Conservation (phyloP, 2,797 vertebrate genomes). For the Clarias laeviceps region DNA sequence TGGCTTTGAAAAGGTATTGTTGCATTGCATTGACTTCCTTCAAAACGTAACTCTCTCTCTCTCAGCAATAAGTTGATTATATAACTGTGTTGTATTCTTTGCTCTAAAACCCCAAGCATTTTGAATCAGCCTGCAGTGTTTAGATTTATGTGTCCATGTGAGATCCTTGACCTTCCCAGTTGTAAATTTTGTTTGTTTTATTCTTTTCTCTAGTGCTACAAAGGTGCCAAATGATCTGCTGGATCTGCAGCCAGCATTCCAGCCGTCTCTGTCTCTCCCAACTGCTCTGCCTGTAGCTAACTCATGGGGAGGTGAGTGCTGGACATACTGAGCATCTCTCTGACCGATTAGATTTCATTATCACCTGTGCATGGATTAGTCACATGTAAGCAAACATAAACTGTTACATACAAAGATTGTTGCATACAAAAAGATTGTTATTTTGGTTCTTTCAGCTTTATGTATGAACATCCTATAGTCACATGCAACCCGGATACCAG, state of each 20-base stretch:
- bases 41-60: not conserved
- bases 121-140: conserved; percentile 41
- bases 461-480: not conserved
- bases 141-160: conserved; percentile 40
- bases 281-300: conserved; percentile 79
- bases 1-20: not conserved
- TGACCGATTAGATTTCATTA: not conserved
- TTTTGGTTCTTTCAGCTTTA: not conserved
- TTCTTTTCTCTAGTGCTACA: conserved; percentile 77
- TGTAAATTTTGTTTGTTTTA: conserved; percentile 33
- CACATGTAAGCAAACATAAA: not conserved
- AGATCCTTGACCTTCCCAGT: conserved; percentile 39
- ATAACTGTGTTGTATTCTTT: conserved; percentile 7
- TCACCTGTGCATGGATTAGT: not conserved
- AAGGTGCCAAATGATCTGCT: conserved; percentile 92
- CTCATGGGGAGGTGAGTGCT: conserved; percentile 92
- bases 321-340: not conserved
- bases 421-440: not conserved
- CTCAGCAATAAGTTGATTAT: conserved; percentile 20
- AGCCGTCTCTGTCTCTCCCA: conserved; percentile 82
- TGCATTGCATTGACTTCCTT: not conserved
- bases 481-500: too few relatives aligned
- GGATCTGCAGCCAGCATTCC: conserved; percentile 93
- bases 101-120: conserved; percentile 30
- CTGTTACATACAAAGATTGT: not conserved